Conservation (phyloP, 2,113 vertebrate species). For the Meriones unguiculatus region DNA sequence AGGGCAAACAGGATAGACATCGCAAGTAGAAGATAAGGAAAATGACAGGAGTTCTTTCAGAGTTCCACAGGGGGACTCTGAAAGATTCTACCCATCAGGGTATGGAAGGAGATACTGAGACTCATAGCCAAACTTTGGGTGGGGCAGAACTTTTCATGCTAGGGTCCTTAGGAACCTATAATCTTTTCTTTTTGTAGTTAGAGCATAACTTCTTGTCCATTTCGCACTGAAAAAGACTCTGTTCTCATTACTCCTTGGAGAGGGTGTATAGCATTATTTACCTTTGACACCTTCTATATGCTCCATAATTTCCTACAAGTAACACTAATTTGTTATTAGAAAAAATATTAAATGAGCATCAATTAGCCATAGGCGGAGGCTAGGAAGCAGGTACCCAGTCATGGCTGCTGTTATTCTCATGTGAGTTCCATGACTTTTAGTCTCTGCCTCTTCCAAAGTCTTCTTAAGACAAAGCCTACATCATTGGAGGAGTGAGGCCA, state of each 20-base stretch:
- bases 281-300: background rate
- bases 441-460: background rate
- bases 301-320: conserved; percentile 4
- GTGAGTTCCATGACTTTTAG: background rate
- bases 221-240: background rate
- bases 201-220: background rate
- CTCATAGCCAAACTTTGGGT: background rate
- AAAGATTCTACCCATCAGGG: no score
- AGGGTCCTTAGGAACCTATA: background rate
- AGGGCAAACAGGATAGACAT: no score
- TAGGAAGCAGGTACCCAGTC: background rate
- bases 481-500: background rate
- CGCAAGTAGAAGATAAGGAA: no score
- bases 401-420: background rate
- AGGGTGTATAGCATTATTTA: background rate
- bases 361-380: background rate
- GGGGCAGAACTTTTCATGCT: background rate
- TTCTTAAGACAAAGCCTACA: background rate
- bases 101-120: no score
- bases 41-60: no score
- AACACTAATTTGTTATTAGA: background rate
- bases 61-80: no score
- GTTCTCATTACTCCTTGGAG: background rate
- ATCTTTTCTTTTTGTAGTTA: background rate
- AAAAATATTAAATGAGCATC: background rate